phyloP scores from a whole-genome alignment of 2,113 vertebrate species.

The Regulus satrapa region DNA sequence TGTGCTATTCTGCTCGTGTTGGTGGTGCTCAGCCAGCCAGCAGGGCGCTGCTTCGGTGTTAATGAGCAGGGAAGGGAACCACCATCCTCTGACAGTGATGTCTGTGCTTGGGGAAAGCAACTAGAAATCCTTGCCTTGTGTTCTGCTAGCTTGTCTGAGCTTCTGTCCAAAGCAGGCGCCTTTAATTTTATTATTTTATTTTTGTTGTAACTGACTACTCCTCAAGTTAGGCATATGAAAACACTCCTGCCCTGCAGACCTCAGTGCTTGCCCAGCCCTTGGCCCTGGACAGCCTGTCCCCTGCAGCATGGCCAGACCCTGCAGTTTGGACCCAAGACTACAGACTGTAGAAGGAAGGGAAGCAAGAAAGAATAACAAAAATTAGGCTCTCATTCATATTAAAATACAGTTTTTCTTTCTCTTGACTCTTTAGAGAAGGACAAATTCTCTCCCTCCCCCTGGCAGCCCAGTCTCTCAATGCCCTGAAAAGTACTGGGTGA shows the following conservation, averaged over 20 bases:
- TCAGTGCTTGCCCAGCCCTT: not conserved
- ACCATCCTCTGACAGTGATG: not conserved
- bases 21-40: not conserved
- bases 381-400: slow-evolving; percentile 40
- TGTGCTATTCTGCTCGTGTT: not conserved
- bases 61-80: not conserved
- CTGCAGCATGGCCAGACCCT: not conserved
- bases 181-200: not conserved
- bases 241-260: not conserved
- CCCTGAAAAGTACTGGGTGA: not conserved
- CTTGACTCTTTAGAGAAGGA: not conserved
- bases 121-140: not conserved
- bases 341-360: not conserved
- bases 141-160: not conserved
- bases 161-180: not conserved
- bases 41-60: not conserved
- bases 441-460: not conserved
- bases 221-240: rapidly evolving
- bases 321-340: not conserved
- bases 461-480: not conserved
- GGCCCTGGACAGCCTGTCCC: not conserved
- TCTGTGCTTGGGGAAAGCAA: not conserved
- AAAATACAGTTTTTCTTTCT: slow-evolving; percentile 48
- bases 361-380: slow-evolving; percentile 55
- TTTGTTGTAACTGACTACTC: not conserved